Conservation (phyloP, 2,113 vertebrate species). For the Speoplatyrhinus poulsoni region DNA sequence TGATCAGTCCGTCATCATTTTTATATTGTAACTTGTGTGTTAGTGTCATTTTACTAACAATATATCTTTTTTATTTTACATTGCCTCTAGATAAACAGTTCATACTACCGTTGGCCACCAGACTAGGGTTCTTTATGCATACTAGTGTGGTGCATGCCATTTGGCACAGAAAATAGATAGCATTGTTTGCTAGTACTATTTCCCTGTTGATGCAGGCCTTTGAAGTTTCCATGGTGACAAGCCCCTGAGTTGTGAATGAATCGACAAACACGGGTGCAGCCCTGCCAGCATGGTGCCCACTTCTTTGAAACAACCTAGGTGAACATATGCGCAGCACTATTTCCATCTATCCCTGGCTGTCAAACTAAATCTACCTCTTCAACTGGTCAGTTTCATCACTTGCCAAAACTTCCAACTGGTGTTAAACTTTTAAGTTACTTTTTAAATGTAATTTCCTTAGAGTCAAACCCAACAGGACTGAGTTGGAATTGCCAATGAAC, state of each 20-base stretch:
- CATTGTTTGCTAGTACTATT: constrained; percentile 44
- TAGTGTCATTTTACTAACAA: too few relatives aligned
- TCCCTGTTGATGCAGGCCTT: constrained; percentile 47
- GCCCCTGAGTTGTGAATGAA: constrained; percentile 55
- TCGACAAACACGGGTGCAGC: constrained; percentile 57
- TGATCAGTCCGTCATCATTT: too few relatives aligned
- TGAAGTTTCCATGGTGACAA: constrained; percentile 67
- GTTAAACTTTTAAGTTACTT: constrained; percentile 74
- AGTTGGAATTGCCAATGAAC: constrained; percentile 71
- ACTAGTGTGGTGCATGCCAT: neutral
- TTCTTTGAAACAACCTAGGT: constrained; percentile 71
- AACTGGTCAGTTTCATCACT: constrained; percentile 75
- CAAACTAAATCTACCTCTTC: constrained; percentile 65
- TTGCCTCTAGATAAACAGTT: too few relatives aligned
- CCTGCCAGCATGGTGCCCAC: constrained; percentile 58
- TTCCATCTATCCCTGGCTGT: constrained; percentile 65
- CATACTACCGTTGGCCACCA: too few relatives aligned
- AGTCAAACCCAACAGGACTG: constrained; percentile 62
- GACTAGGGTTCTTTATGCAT: neutral
- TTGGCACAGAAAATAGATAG: neutral
- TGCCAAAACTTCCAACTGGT: constrained; percentile 74
- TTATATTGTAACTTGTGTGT: too few relatives aligned
- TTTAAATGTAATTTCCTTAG: constrained; percentile 66
- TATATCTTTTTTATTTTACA: too few relatives aligned
- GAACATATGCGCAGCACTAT: constrained; percentile 65